Conservation (phyloP, 2,888 invertebrate genomes). For the Microctonus brassicae region DNA sequence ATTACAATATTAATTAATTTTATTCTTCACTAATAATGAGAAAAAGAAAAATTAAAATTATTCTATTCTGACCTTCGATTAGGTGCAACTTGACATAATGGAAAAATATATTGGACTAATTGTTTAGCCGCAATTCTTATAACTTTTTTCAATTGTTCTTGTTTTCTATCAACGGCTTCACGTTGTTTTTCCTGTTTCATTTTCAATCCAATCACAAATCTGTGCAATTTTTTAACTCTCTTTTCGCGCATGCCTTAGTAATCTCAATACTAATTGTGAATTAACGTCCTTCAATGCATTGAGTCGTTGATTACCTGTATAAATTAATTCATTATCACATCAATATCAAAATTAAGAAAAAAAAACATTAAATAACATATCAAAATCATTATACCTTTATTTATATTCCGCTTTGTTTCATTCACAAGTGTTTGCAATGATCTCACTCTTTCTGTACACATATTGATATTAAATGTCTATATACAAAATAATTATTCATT, state of each 20-base stretch:
- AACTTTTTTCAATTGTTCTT: slow-evolving; percentile 73
- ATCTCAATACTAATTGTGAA: slow-evolving; percentile 70
- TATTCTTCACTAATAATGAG: neutral
- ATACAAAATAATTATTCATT: slow-evolving; percentile 42
- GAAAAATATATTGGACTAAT: slow-evolving; percentile 79
- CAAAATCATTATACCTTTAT: slow-evolving; percentile 56
- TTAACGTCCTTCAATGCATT: slow-evolving; percentile 65
- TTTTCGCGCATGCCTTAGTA: slow-evolving; percentile 77
- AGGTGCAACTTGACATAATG: slow-evolving; percentile 73
- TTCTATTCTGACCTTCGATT: slow-evolving; percentile 65
- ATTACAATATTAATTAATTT: slow-evolving; percentile 11
- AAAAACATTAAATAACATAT: neutral
- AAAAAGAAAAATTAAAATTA: neutral
- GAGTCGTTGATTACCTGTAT: slow-evolving; percentile 64
- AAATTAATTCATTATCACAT: too few relatives aligned
- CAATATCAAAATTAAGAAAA: neutral
- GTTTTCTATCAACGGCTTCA: slow-evolving; percentile 71
- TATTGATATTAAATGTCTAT: slow-evolving; percentile 75
- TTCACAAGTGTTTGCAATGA: slow-evolving; percentile 73
- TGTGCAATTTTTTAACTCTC: slow-evolving; percentile 75
- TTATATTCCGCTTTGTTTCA: slow-evolving; percentile 71
- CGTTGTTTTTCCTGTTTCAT: slow-evolving; percentile 72
- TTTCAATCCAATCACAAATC: slow-evolving; percentile 72
- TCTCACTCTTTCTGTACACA: slow-evolving; percentile 74
- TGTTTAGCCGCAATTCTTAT: slow-evolving; percentile 75